Conservation (phyloP, 2,113 vertebrate genomes). For the Herpetotheres cachinnans region DNA sequence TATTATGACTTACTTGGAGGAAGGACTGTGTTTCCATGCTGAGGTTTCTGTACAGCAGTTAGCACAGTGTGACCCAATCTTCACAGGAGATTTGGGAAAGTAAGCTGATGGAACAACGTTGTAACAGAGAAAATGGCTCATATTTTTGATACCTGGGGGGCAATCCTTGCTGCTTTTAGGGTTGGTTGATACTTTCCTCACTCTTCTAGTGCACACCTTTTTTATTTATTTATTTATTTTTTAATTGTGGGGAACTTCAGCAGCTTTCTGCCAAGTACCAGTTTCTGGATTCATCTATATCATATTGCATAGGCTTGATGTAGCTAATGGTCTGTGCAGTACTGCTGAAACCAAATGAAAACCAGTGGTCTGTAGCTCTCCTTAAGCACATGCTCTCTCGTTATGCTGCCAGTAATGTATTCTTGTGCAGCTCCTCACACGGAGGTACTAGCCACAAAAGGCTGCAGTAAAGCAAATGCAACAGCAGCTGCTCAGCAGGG, state of each 20-base stretch:
- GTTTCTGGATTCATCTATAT: background rate
- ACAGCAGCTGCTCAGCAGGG: background rate
- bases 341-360: background rate
- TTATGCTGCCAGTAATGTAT: background rate
- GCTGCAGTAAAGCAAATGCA: background rate
- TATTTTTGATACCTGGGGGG: background rate
- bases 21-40: background rate
- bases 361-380: background rate
- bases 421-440: background rate
- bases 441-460: background rate
- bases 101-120: background rate
- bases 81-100: background rate
- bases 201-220: background rate
- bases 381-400: background rate
- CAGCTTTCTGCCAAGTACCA: background rate
- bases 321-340: background rate
- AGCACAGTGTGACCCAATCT: background rate
- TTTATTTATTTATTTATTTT: background rate
- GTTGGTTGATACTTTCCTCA: background rate
- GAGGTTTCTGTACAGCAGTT: background rate
- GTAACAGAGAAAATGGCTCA: background rate
- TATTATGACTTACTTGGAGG: background rate
- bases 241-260: background rate
- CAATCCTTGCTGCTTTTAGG: background rate
- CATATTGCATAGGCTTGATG: background rate